Evolutionary conservation across 2,113 vertebrate species (phyloP).

Genomic region (Stegostoma tigrinum): DNA sequence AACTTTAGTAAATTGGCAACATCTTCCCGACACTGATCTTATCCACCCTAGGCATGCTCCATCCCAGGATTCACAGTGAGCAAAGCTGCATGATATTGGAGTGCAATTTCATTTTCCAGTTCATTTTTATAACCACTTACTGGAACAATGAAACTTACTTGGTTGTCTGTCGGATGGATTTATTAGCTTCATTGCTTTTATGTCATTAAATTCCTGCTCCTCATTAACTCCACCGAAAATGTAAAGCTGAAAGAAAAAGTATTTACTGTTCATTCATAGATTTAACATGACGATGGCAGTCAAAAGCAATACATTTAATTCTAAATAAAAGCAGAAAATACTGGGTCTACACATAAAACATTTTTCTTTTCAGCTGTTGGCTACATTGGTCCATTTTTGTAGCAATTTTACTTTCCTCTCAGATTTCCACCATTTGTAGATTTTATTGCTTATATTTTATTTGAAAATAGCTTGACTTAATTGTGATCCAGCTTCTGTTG

Average conservation of each 20-base stretch:
- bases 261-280: neutral
- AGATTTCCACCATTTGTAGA: neutral
- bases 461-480: neutral
- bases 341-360: neutral
- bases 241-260: constrained; percentile 49
- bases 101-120: neutral
- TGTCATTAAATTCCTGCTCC: constrained; percentile 57
- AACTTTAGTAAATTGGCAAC: neutral
- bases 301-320: constrained; percentile 1
- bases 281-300: neutral
- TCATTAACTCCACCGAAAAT: constrained; percentile 58
- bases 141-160: constrained; percentile 46
- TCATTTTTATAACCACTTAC: neutral
- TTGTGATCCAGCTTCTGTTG: neutral
- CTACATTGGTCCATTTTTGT: neutral
- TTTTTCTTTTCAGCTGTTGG: neutral
- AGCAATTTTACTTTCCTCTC: neutral
- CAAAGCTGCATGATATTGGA: neutral
- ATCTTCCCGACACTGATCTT: neutral
- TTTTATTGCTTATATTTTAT: neutral
- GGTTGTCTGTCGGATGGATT: constrained; percentile 62
- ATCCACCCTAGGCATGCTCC: neutral
- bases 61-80: neutral
- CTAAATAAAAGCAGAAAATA: neutral
- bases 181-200: constrained; percentile 60